Base-by-base conservation (phyloP, 2,888 invertebrate species). In the Himalopsyche japonica region DNA sequence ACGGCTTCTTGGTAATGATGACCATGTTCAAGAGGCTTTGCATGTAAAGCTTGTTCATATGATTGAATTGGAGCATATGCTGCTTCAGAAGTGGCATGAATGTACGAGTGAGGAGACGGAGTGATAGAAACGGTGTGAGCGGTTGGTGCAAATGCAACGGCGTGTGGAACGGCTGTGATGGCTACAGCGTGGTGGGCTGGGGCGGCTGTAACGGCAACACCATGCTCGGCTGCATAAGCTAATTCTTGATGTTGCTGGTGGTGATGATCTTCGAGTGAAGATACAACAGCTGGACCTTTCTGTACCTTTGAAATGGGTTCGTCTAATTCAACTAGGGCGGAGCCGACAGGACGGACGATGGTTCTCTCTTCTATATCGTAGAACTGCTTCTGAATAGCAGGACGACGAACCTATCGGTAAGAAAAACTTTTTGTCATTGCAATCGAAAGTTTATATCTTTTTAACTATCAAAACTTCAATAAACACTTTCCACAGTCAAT, bases 291-390 rank as follows among this genome's bases (percentile, higher is more conserved):
- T 47, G 92, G 91, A 87, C 92, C 92, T 87, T 90, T 92, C 76
- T 93, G 92, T 43, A 91, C 90, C 88, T 93, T 93, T 15, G 93
- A 93, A 24, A 93, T 90, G 0, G 94, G 94, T 86, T 93, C 92
- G 86, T 93, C 93, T 15, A 94, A 89, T 87, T 94, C 94, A 0
- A 94, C 91, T 5, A 94, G 91, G 37, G 94, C 92, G 12, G 93
- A 93, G 37, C 94, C 94, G 5, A 93, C 94, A 0, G 94, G 94
- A 34, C 94, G 92, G 76, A 94, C 91, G 24, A 94, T 90, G 30
- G 93, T 92, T 78, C 93, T 92, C 88, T 94, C 93, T 88, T 94
- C 94, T 87, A 94, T 93, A 87, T 94, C 94, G 89, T 93, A 94
- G 89, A 94, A 94, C 88, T 94, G 93, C 89, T 94, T 94, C 87